Conservation (phyloP, 2,113 vertebrate genomes). For the Galemys pyrenaicus region DNA sequence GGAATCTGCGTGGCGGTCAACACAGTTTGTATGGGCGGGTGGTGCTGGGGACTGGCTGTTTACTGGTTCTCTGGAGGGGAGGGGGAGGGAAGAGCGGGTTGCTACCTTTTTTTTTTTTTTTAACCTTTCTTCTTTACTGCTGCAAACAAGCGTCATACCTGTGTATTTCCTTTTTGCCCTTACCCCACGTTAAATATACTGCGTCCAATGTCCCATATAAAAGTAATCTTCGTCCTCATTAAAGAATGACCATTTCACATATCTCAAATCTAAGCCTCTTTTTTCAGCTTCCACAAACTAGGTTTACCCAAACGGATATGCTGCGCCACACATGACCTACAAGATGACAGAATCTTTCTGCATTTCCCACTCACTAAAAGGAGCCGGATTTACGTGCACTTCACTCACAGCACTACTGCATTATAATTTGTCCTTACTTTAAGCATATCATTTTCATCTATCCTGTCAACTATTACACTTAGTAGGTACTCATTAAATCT, state of each 20-base stretch:
- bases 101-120: not conserved
- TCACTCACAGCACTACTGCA: not conserved
- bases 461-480: conserved; percentile 13
- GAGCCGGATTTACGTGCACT: not conserved
- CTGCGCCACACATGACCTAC: not conserved
- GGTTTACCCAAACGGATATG: conserved; percentile 7
- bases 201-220: not conserved
- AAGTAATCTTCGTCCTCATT: conserved; percentile 34
- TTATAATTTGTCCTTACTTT: conserved; percentile 40
- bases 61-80: not conserved
- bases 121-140: conserved; percentile 28
- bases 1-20: not conserved
- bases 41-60: not conserved
- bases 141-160: not conserved
- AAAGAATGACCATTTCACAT: conserved; percentile 12
- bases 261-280: conserved; percentile 5
- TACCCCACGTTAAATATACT: conserved; percentile 15
- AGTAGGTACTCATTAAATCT: conserved; percentile 15
- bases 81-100: not conserved
- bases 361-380: conserved; percentile 31
- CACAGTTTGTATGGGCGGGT: not conserved
- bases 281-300: conserved; percentile 21
- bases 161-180: conserved; percentile 17
- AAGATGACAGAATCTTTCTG: not conserved
- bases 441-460: not conserved